Base-by-base conservation (phyloP, 2,113 vertebrate species). In the Ageneiosus marmoratus region DNA sequence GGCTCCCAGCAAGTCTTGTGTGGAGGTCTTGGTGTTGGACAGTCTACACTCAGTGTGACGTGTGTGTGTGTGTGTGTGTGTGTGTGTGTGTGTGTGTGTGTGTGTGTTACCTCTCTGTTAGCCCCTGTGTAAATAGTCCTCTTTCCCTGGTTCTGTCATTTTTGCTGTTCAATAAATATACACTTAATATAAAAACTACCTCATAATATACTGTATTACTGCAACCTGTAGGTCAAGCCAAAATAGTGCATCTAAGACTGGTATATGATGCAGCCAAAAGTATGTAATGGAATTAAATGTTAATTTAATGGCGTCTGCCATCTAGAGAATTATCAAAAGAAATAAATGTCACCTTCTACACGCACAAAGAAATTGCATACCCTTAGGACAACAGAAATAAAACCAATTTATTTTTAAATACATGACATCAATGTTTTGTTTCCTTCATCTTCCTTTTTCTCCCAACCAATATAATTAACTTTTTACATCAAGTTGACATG, bases 261-360 rank as follows among this genome's bases (percentile, higher is more conserved):
- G 16, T 32, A 53, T 74, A 70, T 50, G 65, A 72, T 75, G 32
- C 50, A 29, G 77, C 60, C n/a, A n/a, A n/a, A n/a, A n/a, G 80
- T 80, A 37, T 80, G 51, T 75, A 80, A 80, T 80, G 83, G 51
- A 69, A 80, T 84, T 84, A 79, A 12, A 84, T 62, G 60, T 16
- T 27, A 53, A 46, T 84, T 62, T 67, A n/a, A 75, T 12, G 27
- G 65, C 72, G 46, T 84, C 60, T 84, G 69, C 69, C 78, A 84
- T 84, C 55, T 62, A 84, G 46, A 63, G 67, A 73, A 79, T 84
- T 41, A 80, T 51, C 46, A 84, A 48, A 55, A 32, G 69, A 84
- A 74, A 50, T 74, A 50, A 18, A 51, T 32, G 53, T 37, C 63
- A 67, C 7, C 32, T 37, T 67, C n/a, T 34, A 20, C 32, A 18